Evolutionary conservation across 2,888 invertebrate genomes (phyloP), one percentile per base, ranked within the genome.

Genomic region (Gnatocerus cornutus): DNA sequence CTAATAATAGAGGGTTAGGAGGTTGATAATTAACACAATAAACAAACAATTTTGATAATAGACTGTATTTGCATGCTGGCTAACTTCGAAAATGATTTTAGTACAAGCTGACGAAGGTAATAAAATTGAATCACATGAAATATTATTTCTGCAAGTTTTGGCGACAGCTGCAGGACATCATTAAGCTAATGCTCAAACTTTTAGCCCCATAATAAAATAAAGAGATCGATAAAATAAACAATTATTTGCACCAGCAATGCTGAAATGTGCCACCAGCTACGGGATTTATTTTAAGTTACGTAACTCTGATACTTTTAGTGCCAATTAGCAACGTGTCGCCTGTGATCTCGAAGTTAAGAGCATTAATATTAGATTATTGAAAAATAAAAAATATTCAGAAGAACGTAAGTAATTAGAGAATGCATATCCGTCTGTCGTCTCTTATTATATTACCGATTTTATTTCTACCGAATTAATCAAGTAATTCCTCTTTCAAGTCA

Each of bases 131-230:
- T 58, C 39, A 58, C 43, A 29, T 41, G 12, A 30, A 58, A 45
- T 43, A 29, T 43, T 58, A 58, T 58, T 58, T 12, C 13, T 9
- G 52, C 12, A 27, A 58, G 45, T 58, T 58, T 27, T 12, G 58
- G 29, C 45, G 27, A 21, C 58, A 58, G 58, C 58, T 58, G 58
- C 45, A 45, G 58, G 30, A 45, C 43, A 55, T 30, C 37, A 37
- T 14, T 12, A 55, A 55, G 55, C 55, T 39, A 55, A 55, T 55
- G 55, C 55, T n/a, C 6, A 13, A 39, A 30, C 12, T 30, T 30
- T 52, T 33, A 10, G 29, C 13, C 2, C 12, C 12, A 12, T 37
- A 37, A 37, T 37, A n/a, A 39, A 39, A 39, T n/a, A 13, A 41
- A 12, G 13, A 41, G 10, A 13, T 41, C 12, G 41, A 12, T n/a